Conservation (phyloP, 2,113 vertebrate species). For the Pseudolaguvia tuberculata region DNA sequence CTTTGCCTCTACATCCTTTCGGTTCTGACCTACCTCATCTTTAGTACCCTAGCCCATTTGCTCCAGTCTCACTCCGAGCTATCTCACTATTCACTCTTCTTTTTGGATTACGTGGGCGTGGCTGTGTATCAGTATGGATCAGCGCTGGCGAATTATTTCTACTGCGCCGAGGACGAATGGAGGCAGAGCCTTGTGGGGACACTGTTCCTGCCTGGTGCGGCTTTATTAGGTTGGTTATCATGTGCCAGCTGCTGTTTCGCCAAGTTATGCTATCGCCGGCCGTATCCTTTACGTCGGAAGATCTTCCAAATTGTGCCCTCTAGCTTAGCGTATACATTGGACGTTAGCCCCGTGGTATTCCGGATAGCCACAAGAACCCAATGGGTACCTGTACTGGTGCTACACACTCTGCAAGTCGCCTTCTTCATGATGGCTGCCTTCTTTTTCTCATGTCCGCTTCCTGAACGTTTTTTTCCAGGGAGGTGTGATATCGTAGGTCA, state of each 20-base stretch:
- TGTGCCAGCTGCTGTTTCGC: slow-evolving; percentile 85
- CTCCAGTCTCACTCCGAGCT: slow-evolving; percentile 86
- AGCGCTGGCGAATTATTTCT: slow-evolving; percentile 85
- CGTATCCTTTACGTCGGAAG: slow-evolving; percentile 83
- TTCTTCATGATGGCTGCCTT: slow-evolving; percentile 79
- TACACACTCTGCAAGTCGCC: slow-evolving; percentile 81
- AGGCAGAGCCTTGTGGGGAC: slow-evolving; percentile 70
- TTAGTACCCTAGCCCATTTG: slow-evolving; percentile 85
- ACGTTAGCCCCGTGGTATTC: slow-evolving; percentile 82
- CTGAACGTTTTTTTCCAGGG: slow-evolving; percentile 85
- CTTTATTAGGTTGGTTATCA: slow-evolving; percentile 82
- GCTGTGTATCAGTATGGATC: slow-evolving; percentile 87
- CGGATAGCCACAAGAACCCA: slow-evolving; percentile 74
- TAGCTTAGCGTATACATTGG: slow-evolving; percentile 77
- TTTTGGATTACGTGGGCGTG: slow-evolving; percentile 87
- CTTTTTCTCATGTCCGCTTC: slow-evolving; percentile 89
- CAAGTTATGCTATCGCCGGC: slow-evolving; percentile 79
- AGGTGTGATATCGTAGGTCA: slow-evolving; percentile 85
- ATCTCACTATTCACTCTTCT: slow-evolving; percentile 88
- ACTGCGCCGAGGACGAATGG: slow-evolving; percentile 79
- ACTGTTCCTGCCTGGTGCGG: slow-evolving; percentile 78
- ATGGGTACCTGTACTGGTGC: slow-evolving; percentile 73
- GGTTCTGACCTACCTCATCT: slow-evolving; percentile 75
- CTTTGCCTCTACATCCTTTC: slow-evolving; percentile 78
- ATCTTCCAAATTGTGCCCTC: slow-evolving; percentile 85